Evolutionary conservation across 1,140 invertebrate genomes (phyloP), one percentile per base, ranked within the genome.

Genomic region (Riptortus pedestris): DNA sequence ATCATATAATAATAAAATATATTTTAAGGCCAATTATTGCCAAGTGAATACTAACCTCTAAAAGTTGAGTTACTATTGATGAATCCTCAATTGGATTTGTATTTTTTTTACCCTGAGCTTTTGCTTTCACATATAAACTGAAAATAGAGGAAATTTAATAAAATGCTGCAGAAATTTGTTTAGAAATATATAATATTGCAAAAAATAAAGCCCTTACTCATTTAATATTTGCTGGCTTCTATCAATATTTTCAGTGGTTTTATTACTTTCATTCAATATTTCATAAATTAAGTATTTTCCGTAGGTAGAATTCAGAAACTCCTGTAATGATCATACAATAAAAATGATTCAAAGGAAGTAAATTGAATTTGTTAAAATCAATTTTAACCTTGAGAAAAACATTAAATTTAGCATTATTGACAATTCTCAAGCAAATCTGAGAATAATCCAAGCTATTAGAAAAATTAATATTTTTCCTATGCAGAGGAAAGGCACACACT

Each of bases 21-120:
- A 24, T 20, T 2, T 22, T 45, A 47, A 20, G 2, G 24, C n/a
- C 4, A 27, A 45, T 38, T 22, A 47, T 22, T 22, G 5, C 14
- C 22, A 9, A 31, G 20, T 11, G 12, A 60, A 20, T 33, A 45
- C 16, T 62, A 18, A 65, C 48, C 52, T 62, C 55, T 22, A 67
- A 62, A 24, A 65, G 14, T 24, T 61, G 18, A 60, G 28, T 61
- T 47, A 43, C 20, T 27, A 55, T 63, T 16, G 43, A 61, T 2
- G 45, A 52, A 51, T 16, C 33, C 28, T 33, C 31, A 55, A 28
- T 16, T 0, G 18, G 22, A n/a, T 55, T 28, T 57, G 11, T 20
- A 43, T 31, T 11, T 57, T 29, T 29, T 45, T 27, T 16, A 5
- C 16, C 16, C 2, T n/a, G 24, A 24, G 12, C 33, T 16, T 1